Evolutionary conservation across 1,140 invertebrate genomes (phyloP), one percentile per base, ranked within the genome.

Genomic region (Steinernema khuongi): DNA sequence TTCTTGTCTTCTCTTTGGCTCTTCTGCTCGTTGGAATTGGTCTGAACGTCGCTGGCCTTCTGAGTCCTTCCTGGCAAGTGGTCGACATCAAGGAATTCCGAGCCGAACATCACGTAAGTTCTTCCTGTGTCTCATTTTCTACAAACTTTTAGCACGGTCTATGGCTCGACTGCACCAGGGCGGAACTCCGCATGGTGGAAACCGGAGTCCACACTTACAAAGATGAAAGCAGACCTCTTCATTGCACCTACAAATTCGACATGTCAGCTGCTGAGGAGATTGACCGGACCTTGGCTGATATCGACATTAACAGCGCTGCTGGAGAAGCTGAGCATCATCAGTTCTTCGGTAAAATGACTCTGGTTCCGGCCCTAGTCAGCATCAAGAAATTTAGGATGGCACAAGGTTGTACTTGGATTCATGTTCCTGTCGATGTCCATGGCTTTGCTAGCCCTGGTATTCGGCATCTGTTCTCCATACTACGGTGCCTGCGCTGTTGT

Each of bases 191-290:
- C 14, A 50, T 74, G 30, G 33, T 60, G 4, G 50, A 60, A 17
- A 60, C 50, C 18, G n/a, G 72, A 14, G 36, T 73, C 22, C 31
- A 36, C 60, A 74, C 44, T 31, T 70, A 67, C 36, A 68, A 77
- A 31, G 72, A 72, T 11, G 74, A 85, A 30, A 75, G 80, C 32
- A 70, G 67, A 33, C 83, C 83, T 1, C 73, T 84, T 11, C 82
- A 84, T 70, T 84, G 82, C 33, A 84, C 83, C 1, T 84, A 84
- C 50, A 84, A 84, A 73, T 84, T 84, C 69, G 82, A 84, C 71
- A 70, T 79, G 33, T 71, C 78, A 11, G 80, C 82, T 1, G 73
- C 70, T 1, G 70, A 84, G 74, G 60, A 75, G 26, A 73, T 84
- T 31, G 83, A 84, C 41, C 80, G 77, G 71, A 81, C 81, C 41